A percentile compares a stretch with the other conserved stretches of the same genome.
Evolutionary conservation across 2,888 invertebrate genomes (phyloP).

Genomic region (Caenorhabditis parvicauda): DNA sequence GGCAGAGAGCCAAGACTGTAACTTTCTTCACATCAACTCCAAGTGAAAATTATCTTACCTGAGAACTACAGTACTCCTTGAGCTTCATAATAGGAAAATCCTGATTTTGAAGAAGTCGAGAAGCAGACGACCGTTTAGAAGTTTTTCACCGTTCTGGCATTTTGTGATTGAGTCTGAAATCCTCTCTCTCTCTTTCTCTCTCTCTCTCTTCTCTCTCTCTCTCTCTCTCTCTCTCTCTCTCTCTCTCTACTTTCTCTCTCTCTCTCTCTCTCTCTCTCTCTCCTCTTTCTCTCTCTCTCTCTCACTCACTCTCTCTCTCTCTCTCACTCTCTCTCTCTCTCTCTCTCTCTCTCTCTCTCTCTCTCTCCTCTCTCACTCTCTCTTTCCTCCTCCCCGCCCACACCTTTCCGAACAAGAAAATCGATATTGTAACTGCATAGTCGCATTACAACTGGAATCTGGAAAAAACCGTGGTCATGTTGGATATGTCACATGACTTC

Average conservation of each 20-base stretch:
- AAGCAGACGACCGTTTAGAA: no score
- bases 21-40: neutral
- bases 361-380: neutral
- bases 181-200: neutral
- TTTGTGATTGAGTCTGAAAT: neutral
- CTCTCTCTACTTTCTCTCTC: conserved; percentile 1
- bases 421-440: no score
- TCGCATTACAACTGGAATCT: no score
- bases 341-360: conserved; percentile 1
- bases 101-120: no score
- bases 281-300: neutral
- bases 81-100: neutral
- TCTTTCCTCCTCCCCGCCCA: conserved; percentile 9
- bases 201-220: conserved; percentile 6
- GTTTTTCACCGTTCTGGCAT: neutral
- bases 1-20: no score
- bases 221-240: conserved; percentile 6
- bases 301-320: conserved; percentile 10
- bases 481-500: no score
- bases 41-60: neutral
- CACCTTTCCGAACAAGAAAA: no score
- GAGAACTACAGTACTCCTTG: neutral
- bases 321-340: conserved; percentile 4
- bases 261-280: conserved; percentile 6
- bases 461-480: no score